Percentiles rank a stretch among this genome's conserved stretches.
These are phyloP conservation scores for Margaritifera margaritifera DNA, from an alignment of 2,888 invertebrate genomes.

Conservation along the genomic window DNA sequence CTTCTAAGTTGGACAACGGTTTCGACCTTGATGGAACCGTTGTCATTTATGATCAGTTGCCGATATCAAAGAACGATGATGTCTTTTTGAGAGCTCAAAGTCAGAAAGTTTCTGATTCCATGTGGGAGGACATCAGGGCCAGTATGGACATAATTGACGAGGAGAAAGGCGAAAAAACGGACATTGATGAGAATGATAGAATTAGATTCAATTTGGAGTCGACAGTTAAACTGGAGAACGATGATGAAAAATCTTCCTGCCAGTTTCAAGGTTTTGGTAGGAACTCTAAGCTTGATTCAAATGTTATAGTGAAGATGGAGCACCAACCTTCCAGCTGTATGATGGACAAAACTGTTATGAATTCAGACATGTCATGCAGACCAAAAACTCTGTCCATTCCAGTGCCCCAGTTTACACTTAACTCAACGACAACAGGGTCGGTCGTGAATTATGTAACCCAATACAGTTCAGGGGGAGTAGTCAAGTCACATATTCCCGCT, in stretches of 20 bases:
- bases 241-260: slow-evolving; percentile 58
- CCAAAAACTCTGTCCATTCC: slow-evolving; percentile 46
- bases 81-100: slow-evolving; percentile 18
- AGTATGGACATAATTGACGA: slow-evolving; percentile 58
- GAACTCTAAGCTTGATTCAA: slow-evolving; percentile 34
- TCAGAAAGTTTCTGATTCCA: slow-evolving; percentile 43
- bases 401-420: slow-evolving; percentile 39
- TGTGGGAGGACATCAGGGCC: slow-evolving; percentile 65
- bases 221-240: slow-evolving; percentile 55
- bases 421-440: slow-evolving; percentile 28
- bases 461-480: slow-evolving; percentile 35
- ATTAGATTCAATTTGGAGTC: slow-evolving; percentile 15
- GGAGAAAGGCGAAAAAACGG: slow-evolving; percentile 5
- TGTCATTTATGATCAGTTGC: slow-evolving; percentile 29
- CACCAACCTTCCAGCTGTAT: slow-evolving; percentile 37
- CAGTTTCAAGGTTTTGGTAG: slow-evolving; percentile 35
- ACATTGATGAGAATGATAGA: slow-evolving; percentile 28
- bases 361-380: slow-evolving; percentile 28
- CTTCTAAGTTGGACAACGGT: slow-evolving; percentile 35
- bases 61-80: slow-evolving; percentile 15
- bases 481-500: slow-evolving; percentile 29
- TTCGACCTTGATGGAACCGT: slow-evolving; percentile 49
- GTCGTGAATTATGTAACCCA: slow-evolving; percentile 44
- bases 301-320: slow-evolving; percentile 45
- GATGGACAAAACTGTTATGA: slow-evolving; percentile 21